Evolutionary conservation across 2,797 vertebrate genomes (phyloP), one percentile per base, ranked within the genome.

Genomic region (Lindbergichthys nudifrons): DNA sequence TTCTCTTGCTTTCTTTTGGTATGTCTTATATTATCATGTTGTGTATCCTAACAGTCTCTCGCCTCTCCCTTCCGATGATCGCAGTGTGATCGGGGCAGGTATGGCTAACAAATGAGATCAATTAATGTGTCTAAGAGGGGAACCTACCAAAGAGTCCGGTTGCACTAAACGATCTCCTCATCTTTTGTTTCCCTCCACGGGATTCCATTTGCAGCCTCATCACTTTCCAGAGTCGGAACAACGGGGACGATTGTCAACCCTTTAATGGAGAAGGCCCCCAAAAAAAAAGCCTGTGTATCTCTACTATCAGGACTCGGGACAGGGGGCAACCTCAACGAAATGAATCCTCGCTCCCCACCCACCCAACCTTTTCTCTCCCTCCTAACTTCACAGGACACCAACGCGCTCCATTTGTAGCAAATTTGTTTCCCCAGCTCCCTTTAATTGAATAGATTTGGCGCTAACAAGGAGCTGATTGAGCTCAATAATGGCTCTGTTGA

Each of bases 41-140:
- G 56, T 58, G 10, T 15, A 18, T 21, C 61, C 41, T 1, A 23
- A 43, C 70, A 16, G 81, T 53, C 39, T 57, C 30, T 57, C 30
- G 21, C 26, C 13, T 10, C 61, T 13, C 10, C 50, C 9, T 1
- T 63, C 77, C 89, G 81, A 94, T 91, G 95, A 97, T 96, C 96
- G 95, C 93, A 91, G 94, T 95, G 94, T 93, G 95, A 98, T 96
- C 95, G 94, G 26, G 89, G 92, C 93, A 94, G 95, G 96, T 96
- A 97, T 96, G 95, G 94, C 96, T 97, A 97, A 97, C 97, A 97
- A 97, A 98, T 97, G 92, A 97, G 96, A 97, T 97, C 96, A 97
- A 98, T 98, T 98, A 97, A 97, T 94, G 95, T 94, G 96, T 95
- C 95, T 89, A 89, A 92, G 93, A 95, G 93, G 96, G 96, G 95